Evolutionary conservation across 1,140 invertebrate genomes (phyloP), one percentile per base, ranked within the genome.

Genomic region (Asobara japonica): DNA sequence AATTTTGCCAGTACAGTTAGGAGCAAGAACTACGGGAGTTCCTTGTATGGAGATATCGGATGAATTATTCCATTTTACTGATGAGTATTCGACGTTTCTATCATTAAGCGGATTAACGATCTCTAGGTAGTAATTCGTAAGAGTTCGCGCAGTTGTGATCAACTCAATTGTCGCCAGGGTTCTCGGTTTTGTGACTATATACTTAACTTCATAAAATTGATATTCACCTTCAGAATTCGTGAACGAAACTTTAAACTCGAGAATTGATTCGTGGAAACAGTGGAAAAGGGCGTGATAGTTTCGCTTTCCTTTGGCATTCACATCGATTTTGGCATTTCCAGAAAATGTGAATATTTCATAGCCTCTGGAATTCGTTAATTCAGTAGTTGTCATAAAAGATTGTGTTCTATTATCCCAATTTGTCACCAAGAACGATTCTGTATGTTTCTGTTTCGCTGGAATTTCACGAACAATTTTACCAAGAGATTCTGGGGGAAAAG

Each of bases 181-280:
- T 72, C 82, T 75, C 1, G 78, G 78, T 33, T 73, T 71, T 1
- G 75, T 76, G 16, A 82, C 66, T 45, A 74, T 74, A 56, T 81
- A 82, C 11, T 82, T 74, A 1, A 82, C 62, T 13, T 82, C 75
- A 22, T 81, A 82, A 41, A 73, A 78, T 76, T 82, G 76, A 64
- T 75, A 77, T 29, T 83, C 78, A 0, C 65, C 61, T 6, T 76
- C 70, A 1, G 71, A 25, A 20, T 76, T 80, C 0, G 64, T 74
- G n/a, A 83, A 82, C 16, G 18, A 61, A 18, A 82, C 79, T 16
- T 73, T 78, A 18, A 80, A 82, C 8, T 51, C 18, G 20, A 74
- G 75, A 5, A 48, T 48, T n/a, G 67, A 76, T 61, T 77, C 64
- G 16, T 73, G 69, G 33, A 78, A 81, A 36, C 72, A 81, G n/a